Evolutionary conservation across 1,140 invertebrate genomes (phyloP), one percentile per base, ranked within the genome.

Genomic region (Temnothorax longispinosus): DNA sequence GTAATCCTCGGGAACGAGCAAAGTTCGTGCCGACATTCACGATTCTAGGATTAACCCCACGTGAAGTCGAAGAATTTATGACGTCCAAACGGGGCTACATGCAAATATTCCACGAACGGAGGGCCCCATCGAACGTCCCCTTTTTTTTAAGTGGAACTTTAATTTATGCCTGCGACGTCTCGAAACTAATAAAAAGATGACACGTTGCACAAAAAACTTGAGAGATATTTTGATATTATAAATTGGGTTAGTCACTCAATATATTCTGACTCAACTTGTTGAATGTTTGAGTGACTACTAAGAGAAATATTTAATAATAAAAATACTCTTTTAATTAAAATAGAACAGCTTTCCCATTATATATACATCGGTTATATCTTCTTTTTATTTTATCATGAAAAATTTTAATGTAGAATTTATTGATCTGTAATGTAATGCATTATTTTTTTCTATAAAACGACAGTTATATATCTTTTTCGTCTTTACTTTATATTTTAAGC

Each of bases 11-110:
- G 47, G 54, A 87, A 74, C 84, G 72, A 27, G 52, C 72, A 56
- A 44, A 32, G 50, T 88, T 86, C 87, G 87, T 88, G 87, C 84
- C 84, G 74, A 47, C 54, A 54, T 88, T 47, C 75, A 58, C n/a
- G 87, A 71, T 78, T 86, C 74, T 62, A 77, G 87, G 87, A 88
- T 88, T 88, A 88, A 77, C 72, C 74, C 72, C 56, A 56, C 21
- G 54, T 56, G 72, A 86, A 87, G 65, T 60, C 80, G n/a, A 76
- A 56, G 56, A 87, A 82, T 87, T 87, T 86, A 86, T 86, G 77
- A 65, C 44, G 52, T 41, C 64, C 52, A 50, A 56, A 69, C 41
- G 41, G 54, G 52, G 76, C 41, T 56, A 69, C 75, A 86, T 27
- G 82, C 82, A 52, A 88, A 88, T 76, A 71, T 76, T 84, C 64